Percentiles rank a stretch among this genome's conserved stretches.
These are phyloP conservation scores for Leucoraja erinaceus DNA, from an alignment of 2,113 vertebrate genomes.

Conservation along the genomic window DNA sequence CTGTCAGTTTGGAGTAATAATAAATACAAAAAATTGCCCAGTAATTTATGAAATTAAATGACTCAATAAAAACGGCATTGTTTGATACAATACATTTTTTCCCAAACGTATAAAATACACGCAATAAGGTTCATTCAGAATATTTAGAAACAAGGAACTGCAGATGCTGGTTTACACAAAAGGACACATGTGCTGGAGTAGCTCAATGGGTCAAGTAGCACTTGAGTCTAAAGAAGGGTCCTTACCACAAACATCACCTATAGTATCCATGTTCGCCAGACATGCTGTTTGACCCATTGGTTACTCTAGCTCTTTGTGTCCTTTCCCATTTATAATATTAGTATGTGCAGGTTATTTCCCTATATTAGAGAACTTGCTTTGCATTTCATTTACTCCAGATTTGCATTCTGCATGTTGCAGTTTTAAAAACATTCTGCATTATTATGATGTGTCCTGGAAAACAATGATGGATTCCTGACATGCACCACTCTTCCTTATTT, in stretches of 20 bases:
- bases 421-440: neutral
- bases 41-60: neutral
- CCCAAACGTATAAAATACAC: neutral
- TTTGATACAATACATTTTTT: neutral
- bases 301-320: too few species aligned
- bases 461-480: neutral
- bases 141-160: neutral
- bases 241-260: too few species aligned
- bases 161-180: too few species aligned
- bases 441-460: neutral
- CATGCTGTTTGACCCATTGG: too few species aligned
- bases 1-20: neutral
- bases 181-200: too few species aligned
- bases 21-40: too few species aligned
- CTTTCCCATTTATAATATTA: neutral
- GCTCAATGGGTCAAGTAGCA: too few species aligned
- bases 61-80: neutral
- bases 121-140: neutral
- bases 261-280: too few species aligned
- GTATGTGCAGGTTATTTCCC: neutral
- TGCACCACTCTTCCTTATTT: neutral
- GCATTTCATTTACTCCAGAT: neutral
- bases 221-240: too few species aligned
- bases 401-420: neutral
- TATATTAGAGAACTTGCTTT: neutral